These are phyloP conservation scores for Heloderma charlesbogerti DNA, from an alignment of 2,113 vertebrate genomes.

Conservation along the genomic window DNA sequence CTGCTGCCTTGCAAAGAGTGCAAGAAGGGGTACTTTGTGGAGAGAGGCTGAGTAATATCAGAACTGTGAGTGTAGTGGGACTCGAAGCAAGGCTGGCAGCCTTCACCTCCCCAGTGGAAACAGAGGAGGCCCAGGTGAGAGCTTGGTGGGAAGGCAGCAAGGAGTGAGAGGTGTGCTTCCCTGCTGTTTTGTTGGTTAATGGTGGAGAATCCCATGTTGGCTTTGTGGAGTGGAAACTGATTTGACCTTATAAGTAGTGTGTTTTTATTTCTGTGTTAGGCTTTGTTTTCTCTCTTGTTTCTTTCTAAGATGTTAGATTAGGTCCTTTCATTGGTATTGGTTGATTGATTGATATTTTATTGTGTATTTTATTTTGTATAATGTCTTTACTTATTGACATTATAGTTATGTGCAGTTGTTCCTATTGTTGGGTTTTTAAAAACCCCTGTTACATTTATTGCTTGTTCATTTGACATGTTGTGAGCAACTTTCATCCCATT, in stretches of 20 bases:
- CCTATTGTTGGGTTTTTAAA: too few species aligned
- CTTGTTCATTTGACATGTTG: too few species aligned
- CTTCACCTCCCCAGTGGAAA: background rate
- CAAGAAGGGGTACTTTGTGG: background rate
- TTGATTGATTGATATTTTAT: background rate
- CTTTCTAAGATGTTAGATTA: too few species aligned
- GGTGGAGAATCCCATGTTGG: background rate
- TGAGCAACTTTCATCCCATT: too few species aligned
- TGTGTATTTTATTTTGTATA: too few species aligned
- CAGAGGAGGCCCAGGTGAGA: background rate
- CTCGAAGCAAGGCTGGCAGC: background rate
- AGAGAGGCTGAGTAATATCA: background rate
- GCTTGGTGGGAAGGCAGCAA: background rate
- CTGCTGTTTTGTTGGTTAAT: background rate
- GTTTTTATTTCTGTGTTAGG: background rate
- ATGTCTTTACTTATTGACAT: too few species aligned
- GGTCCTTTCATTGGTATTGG: too few species aligned
- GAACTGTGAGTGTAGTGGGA: background rate
- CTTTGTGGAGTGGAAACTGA: background rate
- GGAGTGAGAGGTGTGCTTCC: background rate
- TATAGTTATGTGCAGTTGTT: too few species aligned
- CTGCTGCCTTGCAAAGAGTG: background rate
- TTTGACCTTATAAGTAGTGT: background rate
- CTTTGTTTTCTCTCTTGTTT: background rate
- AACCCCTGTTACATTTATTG: too few species aligned